Evolutionary conservation across 2,888 invertebrate genomes (phyloP), one percentile per base, ranked within the genome.

Genomic region (Neria commutata): DNA sequence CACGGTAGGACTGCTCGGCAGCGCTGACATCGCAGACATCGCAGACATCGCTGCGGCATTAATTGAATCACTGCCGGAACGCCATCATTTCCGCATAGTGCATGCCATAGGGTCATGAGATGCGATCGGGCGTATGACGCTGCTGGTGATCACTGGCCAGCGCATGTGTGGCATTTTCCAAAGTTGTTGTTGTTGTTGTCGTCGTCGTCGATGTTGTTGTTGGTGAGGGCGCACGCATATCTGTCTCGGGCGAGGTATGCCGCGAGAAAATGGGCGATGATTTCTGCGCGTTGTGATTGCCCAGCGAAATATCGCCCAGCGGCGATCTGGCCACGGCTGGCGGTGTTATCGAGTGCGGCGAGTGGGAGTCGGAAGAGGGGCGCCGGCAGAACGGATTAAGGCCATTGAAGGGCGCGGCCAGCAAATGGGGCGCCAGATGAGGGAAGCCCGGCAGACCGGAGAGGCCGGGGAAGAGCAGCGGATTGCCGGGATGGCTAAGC

Each of bases 381-480:
- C 81, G 75, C 19, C 77, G 64, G 17, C 75, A 76, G 54, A 77
- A 78, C 19, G 75, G 73, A 54, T 71, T 72, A 2, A 78, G 65
- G 1, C 83, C 83, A 67, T 84, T 84, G 66, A 84, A 80, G 23
- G 83, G 83, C 54, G 66, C 62, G n/a, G 63, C 63, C 58, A 80
- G 71, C 60, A 82, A 70, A 53, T 82, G 77, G 16, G 83, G 81
- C 26, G 83, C 81, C 19, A 85, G 72, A 45, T 83, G 83, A 4
- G 87, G 85, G 73, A 88, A 88, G 1, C 83, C 83, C n/a, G 83
- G 78, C 62, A 86, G 75, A 50, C 86, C 84, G 17, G 85, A 83
- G 54, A 87, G 82, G 0, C 87, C 86, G 19, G 88, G 86, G 58
- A 88, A 81, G 3, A 88, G 77, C 49, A 88, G 75, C 4, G 87